A percentile compares a stretch with the other conserved stretches of the same genome.
These are phyloP conservation scores for Lydus trimaculatus DNA, from an alignment of 2,888 invertebrate genomes.

Conservation along the genomic window DNA sequence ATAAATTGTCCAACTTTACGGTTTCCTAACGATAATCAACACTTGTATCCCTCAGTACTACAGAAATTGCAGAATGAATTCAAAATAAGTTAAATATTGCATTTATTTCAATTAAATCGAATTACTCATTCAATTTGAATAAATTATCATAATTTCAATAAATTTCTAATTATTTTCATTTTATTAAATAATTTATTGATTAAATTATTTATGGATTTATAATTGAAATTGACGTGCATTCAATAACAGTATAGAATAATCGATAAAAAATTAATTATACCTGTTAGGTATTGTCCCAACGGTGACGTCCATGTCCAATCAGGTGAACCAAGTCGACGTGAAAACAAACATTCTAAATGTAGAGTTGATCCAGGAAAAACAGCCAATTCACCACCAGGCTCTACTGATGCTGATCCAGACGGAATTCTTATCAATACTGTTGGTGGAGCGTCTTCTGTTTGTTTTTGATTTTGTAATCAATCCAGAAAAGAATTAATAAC, in stretches of 20 bases:
- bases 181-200: not conserved
- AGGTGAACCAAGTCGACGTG: conserved; percentile 78
- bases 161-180: too few relatives aligned
- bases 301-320: conserved; percentile 91
- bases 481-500: not conserved
- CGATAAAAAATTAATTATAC: conserved; percentile 60
- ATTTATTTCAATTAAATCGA: too few relatives aligned
- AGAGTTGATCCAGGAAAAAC: conserved; percentile 83
- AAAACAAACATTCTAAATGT: conserved; percentile 83
- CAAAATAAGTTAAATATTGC: too few relatives aligned
- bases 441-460: conserved; percentile 82
- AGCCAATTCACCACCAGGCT: conserved; percentile 79
- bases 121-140: too few relatives aligned
- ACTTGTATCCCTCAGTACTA: too few relatives aligned
- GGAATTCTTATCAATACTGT: conserved; percentile 79
- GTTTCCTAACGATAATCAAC: not conserved
- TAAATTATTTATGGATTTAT: not conserved
- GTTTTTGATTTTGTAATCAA: too few relatives aligned
- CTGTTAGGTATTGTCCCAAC: conserved; percentile 78
- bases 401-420: conserved; percentile 81
- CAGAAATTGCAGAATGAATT: too few relatives aligned
- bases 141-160: too few relatives aligned
- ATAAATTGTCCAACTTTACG: too few relatives aligned
- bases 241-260: not conserved
- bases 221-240: not conserved